Percentiles rank a stretch among this genome's conserved stretches.
These are phyloP conservation scores for Leucoma salicis DNA, from an alignment of 2,888 invertebrate genomes.

Conservation along the genomic window DNA sequence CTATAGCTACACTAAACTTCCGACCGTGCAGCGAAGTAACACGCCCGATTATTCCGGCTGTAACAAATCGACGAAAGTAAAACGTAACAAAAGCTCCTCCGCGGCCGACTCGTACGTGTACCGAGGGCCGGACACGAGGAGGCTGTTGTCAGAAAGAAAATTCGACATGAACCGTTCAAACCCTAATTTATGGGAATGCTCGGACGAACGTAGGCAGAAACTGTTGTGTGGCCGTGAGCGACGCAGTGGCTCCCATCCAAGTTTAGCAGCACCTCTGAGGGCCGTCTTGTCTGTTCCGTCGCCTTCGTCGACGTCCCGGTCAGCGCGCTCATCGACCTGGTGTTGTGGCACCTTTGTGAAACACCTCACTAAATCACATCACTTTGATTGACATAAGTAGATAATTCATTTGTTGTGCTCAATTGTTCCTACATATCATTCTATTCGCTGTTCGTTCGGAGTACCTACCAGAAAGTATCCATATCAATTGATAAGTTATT, in stretches of 20 bases:
- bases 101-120: conserved; percentile 67
- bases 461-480: conserved; percentile 16
- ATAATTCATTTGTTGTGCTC: conserved; percentile 34
- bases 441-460: conserved; percentile 35
- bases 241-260: conserved; percentile 70
- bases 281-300: conserved; percentile 37
- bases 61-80: conserved; percentile 63
- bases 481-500: neutral
- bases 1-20: conserved; percentile 68
- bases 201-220: conserved; percentile 54
- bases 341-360: conserved; percentile 91
- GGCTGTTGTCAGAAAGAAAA: conserved; percentile 64
- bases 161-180: conserved; percentile 74
- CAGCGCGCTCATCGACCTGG: conserved; percentile 86
- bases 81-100: conserved; percentile 76
- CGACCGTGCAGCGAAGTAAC: conserved; percentile 59
- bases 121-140: conserved; percentile 62
- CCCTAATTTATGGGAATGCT: conserved; percentile 70
- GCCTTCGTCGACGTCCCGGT: conserved; percentile 52
- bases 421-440: conserved; percentile 40
- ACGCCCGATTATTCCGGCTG: conserved; percentile 61
- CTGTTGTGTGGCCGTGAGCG: conserved; percentile 50
- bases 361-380: conserved; percentile 89
- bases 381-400: conserved; percentile 84
- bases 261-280: conserved; percentile 46